Base-by-base conservation (phyloP, 2,888 invertebrate genomes). In the Himalopsyche kuldschensis region DNA sequence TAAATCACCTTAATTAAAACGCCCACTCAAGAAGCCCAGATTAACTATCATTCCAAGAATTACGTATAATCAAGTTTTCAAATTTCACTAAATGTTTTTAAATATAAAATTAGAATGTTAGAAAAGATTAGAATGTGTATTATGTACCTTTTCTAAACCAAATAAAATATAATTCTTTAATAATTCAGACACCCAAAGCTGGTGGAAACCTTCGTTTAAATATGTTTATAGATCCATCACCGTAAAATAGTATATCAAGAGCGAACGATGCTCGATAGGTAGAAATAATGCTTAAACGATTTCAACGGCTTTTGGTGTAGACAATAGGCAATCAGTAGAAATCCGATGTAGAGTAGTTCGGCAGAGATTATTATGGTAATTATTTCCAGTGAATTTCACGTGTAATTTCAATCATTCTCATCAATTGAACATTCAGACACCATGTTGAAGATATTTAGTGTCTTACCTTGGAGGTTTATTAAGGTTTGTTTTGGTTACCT, bases 321-420 rank as follows among this genome's bases (percentile, higher is more conserved):
- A 69, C 69, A 82, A 82, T 82, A 76, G 79, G 76, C 82, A 82
- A 82, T 82, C 82, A 82, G 79, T 46, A 48, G 63, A 69, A 69
- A 8, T 30, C 3, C 11, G 30, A 69, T 27, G 69, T 69, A 69
- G 30, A 41, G 15, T 27, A 5, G 69, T 27, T 69, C 20, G 10
- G 11, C 69, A 30, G 30, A 30, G 69, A 8, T 69, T 30, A 27
- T 27, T 27, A 24, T 11, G 27, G 24, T 69, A 69, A 82, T 82
- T 82, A 82, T 48, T 82, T 79, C 75, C 47, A 46, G 47, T 48
- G 79, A 82, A 82, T 79, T 82, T 82, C 75, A 75, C 82, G 31
- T 79, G 47, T 82, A 82, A 79, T 82, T 82, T 75, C 47, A 48
- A 75, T 82, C 48, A 75, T 79, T 48, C 78, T 41, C 69, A 46